Conservation (phyloP, 2,113 vertebrate genomes). For the Synchiropus splendidus region DNA sequence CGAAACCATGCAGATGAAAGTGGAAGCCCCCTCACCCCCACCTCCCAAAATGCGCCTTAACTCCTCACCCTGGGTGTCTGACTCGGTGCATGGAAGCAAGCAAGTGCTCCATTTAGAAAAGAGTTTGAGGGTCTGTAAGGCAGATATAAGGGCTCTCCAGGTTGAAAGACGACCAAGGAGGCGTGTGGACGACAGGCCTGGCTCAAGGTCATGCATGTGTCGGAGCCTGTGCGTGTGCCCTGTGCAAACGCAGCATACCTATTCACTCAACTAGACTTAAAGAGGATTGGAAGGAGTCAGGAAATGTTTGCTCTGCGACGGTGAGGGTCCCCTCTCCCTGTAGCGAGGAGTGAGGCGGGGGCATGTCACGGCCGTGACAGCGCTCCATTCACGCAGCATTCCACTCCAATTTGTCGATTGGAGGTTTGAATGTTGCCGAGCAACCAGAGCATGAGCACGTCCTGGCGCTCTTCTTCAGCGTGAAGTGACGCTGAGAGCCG, state of each 20-base stretch:
- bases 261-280: constrained; percentile 41
- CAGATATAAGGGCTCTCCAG: no score
- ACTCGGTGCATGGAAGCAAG: no score
- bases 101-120: no score
- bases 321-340: constrained; percentile 23
- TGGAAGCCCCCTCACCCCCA: no score
- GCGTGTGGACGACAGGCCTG: constrained; percentile 15
- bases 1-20: no score
- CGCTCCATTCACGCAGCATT: constrained; percentile 28
- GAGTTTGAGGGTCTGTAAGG: no score
- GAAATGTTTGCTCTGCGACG: constrained; percentile 37
- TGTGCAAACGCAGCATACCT: constrained; percentile 39
- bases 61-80: no score
- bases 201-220: constrained; percentile 15
- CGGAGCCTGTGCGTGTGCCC: constrained; percentile 37
- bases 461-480: no score
- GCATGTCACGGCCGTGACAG: constrained; percentile 45
- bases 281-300: constrained; percentile 43
- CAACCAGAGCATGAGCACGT: no score
- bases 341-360: constrained; percentile 25
- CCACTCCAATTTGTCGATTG: constrained; percentile 38
- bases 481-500: no score
- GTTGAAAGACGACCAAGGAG: no score
- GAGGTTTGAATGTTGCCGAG: constrained; percentile 30
- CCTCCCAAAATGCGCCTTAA: no score